Conservation (phyloP, 2,888 invertebrate species). For the Blomia tropicalis region DNA sequence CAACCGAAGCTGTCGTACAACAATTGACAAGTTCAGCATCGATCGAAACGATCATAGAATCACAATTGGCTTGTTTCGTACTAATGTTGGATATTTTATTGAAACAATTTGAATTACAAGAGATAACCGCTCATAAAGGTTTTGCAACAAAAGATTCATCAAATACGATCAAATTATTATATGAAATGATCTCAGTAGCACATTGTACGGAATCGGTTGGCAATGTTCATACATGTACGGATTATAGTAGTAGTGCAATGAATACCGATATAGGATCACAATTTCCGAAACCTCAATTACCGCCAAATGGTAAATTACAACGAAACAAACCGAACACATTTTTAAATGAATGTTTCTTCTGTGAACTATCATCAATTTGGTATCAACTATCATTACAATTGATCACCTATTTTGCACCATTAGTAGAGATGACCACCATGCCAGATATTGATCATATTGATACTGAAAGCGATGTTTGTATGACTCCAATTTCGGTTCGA, state of each 20-base stretch:
- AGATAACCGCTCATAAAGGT: conserved; percentile 62
- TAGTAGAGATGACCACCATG: conserved; percentile 49
- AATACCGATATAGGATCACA: background rate
- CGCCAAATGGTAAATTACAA: background rate
- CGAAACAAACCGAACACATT: conserved; percentile 36
- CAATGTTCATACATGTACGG: conserved; percentile 17
- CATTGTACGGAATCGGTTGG: conserved; percentile 32
- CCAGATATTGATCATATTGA: conserved; percentile 41
- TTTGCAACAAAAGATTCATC: conserved; percentile 46
- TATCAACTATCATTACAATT: conserved; percentile 70
- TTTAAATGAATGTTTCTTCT: conserved; percentile 62
- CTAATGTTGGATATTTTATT: conserved; percentile 85
- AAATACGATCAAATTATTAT: conserved; percentile 52
- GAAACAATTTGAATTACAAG: conserved; percentile 80
- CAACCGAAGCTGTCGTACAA: background rate
- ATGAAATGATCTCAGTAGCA: conserved; percentile 53
- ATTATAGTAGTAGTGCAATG: background rate
- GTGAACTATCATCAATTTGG: conserved; percentile 84
- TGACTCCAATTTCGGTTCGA: background rate
- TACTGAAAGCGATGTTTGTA: background rate
- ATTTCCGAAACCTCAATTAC: background rate
- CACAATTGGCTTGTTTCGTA: conserved; percentile 79
- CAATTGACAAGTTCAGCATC: conserved; percentile 1
- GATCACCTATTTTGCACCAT: conserved; percentile 60
- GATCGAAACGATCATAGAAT: conserved; percentile 32